A percentile compares a stretch with the other conserved stretches of the same genome.
These are phyloP conservation scores for Zosterops borbonicus DNA, from an alignment of 2,113 vertebrate genomes.

Conservation along the genomic window DNA sequence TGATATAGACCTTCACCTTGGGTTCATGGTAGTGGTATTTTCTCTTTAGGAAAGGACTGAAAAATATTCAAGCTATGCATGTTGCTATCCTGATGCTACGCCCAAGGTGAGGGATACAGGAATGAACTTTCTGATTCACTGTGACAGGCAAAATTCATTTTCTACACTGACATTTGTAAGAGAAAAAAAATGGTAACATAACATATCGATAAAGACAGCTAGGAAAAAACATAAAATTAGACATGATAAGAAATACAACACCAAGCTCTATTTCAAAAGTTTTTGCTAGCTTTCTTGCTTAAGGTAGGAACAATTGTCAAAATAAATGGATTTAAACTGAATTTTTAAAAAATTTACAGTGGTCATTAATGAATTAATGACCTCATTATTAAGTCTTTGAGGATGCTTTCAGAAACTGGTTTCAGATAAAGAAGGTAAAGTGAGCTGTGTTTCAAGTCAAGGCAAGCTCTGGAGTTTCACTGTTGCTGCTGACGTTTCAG, in stretches of 20 bases:
- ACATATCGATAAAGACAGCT: neutral
- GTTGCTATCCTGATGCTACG: neutral
- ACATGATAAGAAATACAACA: neutral
- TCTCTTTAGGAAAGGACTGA: neutral
- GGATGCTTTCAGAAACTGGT: neutral
- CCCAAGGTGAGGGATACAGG: neutral
- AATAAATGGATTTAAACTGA: neutral
- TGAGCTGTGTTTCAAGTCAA: neutral
- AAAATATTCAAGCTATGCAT: neutral
- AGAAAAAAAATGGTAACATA: neutral
- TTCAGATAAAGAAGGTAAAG: neutral
- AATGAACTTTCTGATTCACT: constrained; percentile 8
- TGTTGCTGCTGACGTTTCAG: neutral
- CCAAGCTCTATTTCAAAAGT: neutral
- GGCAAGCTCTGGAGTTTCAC: neutral
- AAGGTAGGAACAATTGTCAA: neutral
- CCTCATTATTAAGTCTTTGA: neutral
- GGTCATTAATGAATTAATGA: neutral
- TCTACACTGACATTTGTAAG: neutral
- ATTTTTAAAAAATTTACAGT: neutral
- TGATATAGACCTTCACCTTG: neutral
- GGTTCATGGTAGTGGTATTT: neutral
- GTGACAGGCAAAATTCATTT: constrained; percentile 29
- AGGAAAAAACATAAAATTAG: neutral
- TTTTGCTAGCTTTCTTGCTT: neutral